Base-by-base conservation (phyloP, 2,888 invertebrate species). In the Drosophila affinis region DNA sequence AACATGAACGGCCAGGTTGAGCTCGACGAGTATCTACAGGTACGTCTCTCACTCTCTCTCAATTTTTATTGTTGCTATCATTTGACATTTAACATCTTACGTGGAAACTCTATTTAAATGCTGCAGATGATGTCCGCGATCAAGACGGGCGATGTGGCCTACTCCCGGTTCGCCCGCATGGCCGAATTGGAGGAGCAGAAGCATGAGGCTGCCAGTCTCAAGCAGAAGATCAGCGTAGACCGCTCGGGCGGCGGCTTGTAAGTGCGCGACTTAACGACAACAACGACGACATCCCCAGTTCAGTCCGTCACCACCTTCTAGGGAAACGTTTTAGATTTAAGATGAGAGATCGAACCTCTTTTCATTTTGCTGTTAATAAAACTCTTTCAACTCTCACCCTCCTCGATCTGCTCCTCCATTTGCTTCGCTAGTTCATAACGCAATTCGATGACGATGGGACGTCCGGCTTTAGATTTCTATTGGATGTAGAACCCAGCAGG, bases 1-100 rank as follows among this genome's bases (percentile, higher is more conserved):
- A 99, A 99, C 93, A 98, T 98, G 96, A 99, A 99, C 93, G 99
- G 99, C 90, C 98, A 99, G 94, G 98, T 99, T 91, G 99, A 99
- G 93, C 95, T 99, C 92, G 98, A 98, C 92, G 99, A 99, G 93
- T 99, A 99, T 93, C 94, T 99, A 91, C 98, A 99, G 97, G 99
- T 99, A 79, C 70, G 61, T 18, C 14, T 58, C 14, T 34, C n/a
- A 48, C 2, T 14, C 14, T 39, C 39, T 6, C 12, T 2, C 14
- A 39, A 39, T n/a, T 39, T n/a, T 7, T n/a, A 39, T 39, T 39
- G n/a, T 14, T n/a, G 3, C 7, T 1, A 14, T 6, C 6, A 7
- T n/a, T n/a, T n/a, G n/a, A n/a, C 3, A 14, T 3, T n/a, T 29
- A 24, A 24, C 24, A 24, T 29, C 9, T 29, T 29, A 29, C 29